phyloP scores from a whole-genome alignment of 2,888 invertebrate genomes.

The Brassicogethes aeneus region DNA sequence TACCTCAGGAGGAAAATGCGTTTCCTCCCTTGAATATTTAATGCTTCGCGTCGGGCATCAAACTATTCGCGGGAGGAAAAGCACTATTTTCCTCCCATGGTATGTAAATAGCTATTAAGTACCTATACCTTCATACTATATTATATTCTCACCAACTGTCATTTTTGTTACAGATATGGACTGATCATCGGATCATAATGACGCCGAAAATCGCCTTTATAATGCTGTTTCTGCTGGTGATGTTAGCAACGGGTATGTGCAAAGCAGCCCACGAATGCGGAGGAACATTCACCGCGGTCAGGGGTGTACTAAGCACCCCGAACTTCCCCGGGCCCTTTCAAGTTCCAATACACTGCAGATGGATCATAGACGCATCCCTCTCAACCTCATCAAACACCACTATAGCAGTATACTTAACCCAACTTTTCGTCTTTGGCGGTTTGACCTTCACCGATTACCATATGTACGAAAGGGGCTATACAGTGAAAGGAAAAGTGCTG shows the following conservation, averaged over 20 bases:
- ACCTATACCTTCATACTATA: no score
- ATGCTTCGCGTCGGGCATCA: no score
- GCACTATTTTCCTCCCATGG: no score
- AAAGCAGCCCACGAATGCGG: constrained; percentile 47
- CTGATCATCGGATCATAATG: no score
- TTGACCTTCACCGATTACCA: constrained; percentile 38
- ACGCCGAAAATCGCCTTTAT: no score
- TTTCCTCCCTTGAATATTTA: no score
- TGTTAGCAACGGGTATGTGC: neutral
- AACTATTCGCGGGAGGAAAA: no score
- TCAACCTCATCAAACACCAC: constrained; percentile 47
- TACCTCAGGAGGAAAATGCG: no score
- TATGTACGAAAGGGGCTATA: constrained; percentile 27
- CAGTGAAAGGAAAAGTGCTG: constrained; percentile 35
- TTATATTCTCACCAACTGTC: no score
- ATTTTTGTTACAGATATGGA: no score
- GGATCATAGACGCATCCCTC: constrained; percentile 69
- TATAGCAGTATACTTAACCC: constrained; percentile 80
- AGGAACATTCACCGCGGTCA: constrained; percentile 52
- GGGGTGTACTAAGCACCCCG: constrained; percentile 72
- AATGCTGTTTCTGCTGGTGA: neutral
- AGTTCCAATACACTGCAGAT: constrained; percentile 72
- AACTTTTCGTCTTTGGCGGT: constrained; percentile 75
- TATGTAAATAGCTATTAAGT: no score
- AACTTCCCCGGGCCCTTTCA: constrained; percentile 79